phyloP scores from a whole-genome alignment of 2,888 invertebrate species.

The Thysanoteuthis rhombus region DNA sequence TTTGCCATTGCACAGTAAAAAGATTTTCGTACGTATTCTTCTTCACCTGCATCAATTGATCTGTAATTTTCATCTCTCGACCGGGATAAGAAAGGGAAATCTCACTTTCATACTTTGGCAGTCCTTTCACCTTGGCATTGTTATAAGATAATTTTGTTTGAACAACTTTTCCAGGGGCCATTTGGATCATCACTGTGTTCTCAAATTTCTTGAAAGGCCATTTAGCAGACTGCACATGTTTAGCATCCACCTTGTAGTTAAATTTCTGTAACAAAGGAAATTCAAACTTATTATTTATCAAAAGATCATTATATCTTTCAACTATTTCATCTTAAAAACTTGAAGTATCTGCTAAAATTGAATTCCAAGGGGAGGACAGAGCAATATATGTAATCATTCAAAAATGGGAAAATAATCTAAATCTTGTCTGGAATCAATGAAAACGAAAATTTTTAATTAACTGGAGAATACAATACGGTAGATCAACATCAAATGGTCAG shows the following conservation, averaged over 20 bases:
- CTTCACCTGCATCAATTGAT: not conserved
- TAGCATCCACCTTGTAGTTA: slow-evolving; percentile 29
- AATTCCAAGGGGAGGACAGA: no score
- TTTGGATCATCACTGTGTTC: not conserved
- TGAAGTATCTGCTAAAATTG: no score
- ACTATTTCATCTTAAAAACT: no score
- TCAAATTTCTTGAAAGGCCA: not conserved
- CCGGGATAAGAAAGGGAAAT: slow-evolving; percentile 31
- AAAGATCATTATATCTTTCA: not conserved
- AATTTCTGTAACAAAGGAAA: slow-evolving; percentile 32
- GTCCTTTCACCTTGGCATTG: slow-evolving; percentile 12
- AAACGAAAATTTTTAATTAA: no score
- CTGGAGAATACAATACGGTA: no score
- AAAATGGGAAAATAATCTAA: no score
- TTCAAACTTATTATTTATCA: not conserved
- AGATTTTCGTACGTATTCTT: not conserved
- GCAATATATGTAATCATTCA: no score
- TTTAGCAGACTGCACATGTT: slow-evolving; percentile 15
- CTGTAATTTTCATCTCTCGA: not conserved
- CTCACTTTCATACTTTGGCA: slow-evolving; percentile 18
- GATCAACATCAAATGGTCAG: no score
- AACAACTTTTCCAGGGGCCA: not conserved
- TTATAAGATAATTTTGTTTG: slow-evolving; percentile 14
- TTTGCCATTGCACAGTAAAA: not conserved
- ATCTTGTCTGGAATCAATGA: no score